phyloP scores from a whole-genome alignment of 92 coral and sea anemone species.

The Phenganax marumi region DNA sequence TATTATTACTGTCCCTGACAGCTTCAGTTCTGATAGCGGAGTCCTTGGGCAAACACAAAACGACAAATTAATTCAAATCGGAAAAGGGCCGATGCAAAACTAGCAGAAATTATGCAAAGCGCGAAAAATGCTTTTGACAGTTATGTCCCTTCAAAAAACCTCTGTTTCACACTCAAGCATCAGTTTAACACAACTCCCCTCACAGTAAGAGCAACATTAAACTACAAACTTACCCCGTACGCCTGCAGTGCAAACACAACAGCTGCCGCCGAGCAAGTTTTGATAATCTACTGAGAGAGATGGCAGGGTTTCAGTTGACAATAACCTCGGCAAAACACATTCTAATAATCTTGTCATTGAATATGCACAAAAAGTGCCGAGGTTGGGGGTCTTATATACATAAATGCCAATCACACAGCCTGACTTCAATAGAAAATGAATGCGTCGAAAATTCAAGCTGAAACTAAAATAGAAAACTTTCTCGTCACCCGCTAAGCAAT shows the following conservation, averaged over 20 bases:
- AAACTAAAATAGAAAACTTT: background rate
- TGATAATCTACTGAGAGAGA: background rate
- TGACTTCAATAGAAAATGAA: background rate
- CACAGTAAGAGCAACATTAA: background rate
- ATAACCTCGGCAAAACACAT: conserved; percentile 12
- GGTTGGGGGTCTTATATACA: conserved; percentile 23
- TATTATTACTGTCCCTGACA: conserved; percentile 28
- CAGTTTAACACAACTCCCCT: background rate
- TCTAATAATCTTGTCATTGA: conserved; percentile 26
- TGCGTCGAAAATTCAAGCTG: background rate
- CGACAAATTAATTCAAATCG: conserved; percentile 6
- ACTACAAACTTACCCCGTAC: conserved; percentile 16
- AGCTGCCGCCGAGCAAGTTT: background rate
- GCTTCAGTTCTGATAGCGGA: conserved; percentile 28
- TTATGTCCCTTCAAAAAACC: background rate
- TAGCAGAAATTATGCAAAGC: background rate
- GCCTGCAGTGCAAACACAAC: background rate
- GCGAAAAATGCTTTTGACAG: conserved; percentile 1
- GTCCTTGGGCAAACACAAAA: conserved; percentile 10
- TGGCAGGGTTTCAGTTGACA: background rate
- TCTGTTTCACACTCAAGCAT: background rate
- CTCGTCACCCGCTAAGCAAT: background rate
- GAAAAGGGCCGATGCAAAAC: conserved; percentile 2
- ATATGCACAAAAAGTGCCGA: conserved; percentile 19
- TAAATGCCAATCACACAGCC: background rate